A percentile compares a stretch with the other conserved stretches of the same genome.
phyloP scores from a whole-genome alignment of 2,797 vertebrate species.

The Glossophaga mutica region DNA sequence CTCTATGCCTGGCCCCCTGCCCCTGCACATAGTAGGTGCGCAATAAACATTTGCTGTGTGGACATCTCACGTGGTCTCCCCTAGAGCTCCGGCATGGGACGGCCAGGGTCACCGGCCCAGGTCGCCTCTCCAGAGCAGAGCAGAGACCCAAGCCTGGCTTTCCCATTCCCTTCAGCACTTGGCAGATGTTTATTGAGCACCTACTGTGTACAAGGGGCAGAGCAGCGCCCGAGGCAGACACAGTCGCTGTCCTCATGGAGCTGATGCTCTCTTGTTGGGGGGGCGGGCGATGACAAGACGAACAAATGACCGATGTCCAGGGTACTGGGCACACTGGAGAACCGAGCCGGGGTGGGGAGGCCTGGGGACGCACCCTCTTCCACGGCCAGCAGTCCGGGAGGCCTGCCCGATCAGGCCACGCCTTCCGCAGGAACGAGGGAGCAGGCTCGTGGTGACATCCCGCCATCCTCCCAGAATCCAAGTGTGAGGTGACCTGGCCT shows the following conservation, averaged over 20 bases:
- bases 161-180: accelerated
- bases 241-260: not conserved
- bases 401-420: not conserved
- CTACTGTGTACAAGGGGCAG: not conserved
- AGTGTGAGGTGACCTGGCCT: not conserved
- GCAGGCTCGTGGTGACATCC: not conserved
- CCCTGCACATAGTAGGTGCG: not conserved
- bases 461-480: accelerated
- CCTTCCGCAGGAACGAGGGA: no score
- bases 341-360: not conserved
- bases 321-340: accelerated
- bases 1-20: accelerated
- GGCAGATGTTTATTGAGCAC: not conserved
- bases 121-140: not conserved
- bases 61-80: accelerated
- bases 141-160: not conserved
- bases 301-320: accelerated
- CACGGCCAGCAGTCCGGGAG: accelerated
- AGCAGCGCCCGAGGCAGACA: not conserved
- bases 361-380: accelerated
- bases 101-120: not conserved
- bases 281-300: not conserved
- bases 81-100: accelerated
- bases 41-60: no score
- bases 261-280: accelerated